Evolutionary conservation across 2,888 invertebrate genomes (phyloP).

Genomic region (Stenchaetothrips biformis): DNA sequence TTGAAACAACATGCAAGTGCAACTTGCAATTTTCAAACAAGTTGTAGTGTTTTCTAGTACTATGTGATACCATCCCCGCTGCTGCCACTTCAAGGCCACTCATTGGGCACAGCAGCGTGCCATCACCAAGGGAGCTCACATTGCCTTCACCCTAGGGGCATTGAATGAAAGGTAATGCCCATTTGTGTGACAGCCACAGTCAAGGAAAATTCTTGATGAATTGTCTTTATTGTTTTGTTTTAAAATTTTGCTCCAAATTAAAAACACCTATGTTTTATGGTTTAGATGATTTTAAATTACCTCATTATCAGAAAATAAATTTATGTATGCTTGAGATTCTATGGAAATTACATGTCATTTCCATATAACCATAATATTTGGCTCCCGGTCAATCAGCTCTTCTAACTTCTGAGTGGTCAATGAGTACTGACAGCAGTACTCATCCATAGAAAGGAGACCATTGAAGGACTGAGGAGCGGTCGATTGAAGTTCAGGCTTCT

Average conservation of each 20-base stretch:
- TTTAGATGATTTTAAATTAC: neutral
- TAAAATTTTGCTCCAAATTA: neutral
- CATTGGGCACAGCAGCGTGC: too few species aligned
- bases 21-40: too few species aligned
- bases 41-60: too few species aligned
- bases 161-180: too few species aligned
- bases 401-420: conserved; percentile 70
- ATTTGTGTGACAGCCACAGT: too few species aligned
- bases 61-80: too few species aligned
- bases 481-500: neutral
- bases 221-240: too few species aligned
- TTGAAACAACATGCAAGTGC: too few species aligned
- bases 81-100: too few species aligned
- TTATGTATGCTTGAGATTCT: conserved; percentile 13
- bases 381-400: conserved; percentile 76
- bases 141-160: too few species aligned
- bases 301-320: neutral
- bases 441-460: conserved; percentile 76
- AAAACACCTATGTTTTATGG: neutral
- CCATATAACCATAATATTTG: conserved; percentile 75
- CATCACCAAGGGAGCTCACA: too few species aligned
- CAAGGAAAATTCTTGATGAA: too few species aligned
- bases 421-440: conserved; percentile 82
- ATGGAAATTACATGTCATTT: conserved; percentile 51
- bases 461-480: conserved; percentile 56